Conservation (phyloP, 2,797 vertebrate species). For the Lateolabrax maculatus region DNA sequence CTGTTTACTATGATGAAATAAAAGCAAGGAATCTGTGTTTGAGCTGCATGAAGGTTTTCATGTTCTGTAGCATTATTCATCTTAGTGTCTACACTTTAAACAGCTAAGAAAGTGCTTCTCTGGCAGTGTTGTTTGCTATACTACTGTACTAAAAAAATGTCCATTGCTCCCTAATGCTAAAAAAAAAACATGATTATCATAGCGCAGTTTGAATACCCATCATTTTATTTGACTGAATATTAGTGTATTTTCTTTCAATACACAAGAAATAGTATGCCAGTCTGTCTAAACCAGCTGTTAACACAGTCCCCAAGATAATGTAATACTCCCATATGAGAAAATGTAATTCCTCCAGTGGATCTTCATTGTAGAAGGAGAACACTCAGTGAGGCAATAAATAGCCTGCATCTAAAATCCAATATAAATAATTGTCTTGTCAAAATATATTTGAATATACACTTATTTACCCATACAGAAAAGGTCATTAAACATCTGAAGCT, state of each 20-base stretch:
- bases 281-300: not conserved
- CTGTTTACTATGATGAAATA: not conserved
- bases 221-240: not conserved
- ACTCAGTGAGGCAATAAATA: too few species aligned
- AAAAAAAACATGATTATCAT: not conserved
- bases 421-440: not conserved
- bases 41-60: constrained; percentile 24
- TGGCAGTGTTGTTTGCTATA: not conserved
- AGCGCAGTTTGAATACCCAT: not conserved
- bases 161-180: not conserved
- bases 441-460: not conserved
- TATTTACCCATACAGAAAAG: not conserved
- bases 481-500: not conserved
- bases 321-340: not conserved
- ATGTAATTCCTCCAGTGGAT: not conserved
- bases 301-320: not conserved
- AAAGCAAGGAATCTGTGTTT: constrained; percentile 12
- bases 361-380: too few species aligned
- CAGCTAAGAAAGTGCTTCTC: not conserved
- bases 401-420: not conserved
- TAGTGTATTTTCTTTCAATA: not conserved
- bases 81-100: not conserved
- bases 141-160: not conserved
- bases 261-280: not conserved
- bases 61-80: constrained; percentile 3